Evolutionary conservation across 2,888 invertebrate species (phyloP).

Genomic region (Gortyna flavago): DNA sequence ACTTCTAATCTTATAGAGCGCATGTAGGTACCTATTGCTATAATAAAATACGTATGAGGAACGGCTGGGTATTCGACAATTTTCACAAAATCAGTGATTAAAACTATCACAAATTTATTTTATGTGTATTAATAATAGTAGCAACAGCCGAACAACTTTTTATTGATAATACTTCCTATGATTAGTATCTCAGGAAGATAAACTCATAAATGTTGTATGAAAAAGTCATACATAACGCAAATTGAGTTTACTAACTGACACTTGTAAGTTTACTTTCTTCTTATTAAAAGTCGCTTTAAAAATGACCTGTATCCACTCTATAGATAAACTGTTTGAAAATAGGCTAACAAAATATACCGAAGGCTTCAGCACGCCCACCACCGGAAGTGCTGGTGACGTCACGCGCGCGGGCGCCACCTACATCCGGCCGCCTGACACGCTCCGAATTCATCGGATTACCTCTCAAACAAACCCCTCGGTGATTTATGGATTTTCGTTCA

Average conservation of each 20-base stretch:
- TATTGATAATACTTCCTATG: neutral
- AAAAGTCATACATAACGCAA: neutral
- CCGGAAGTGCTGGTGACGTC: constrained; percentile 75
- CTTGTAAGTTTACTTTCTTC: neutral
- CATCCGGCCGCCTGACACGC: constrained; percentile 74
- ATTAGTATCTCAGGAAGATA: too few species aligned
- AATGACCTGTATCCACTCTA: constrained; percentile 4
- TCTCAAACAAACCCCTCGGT: constrained; percentile 65
- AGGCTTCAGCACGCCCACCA: constrained; percentile 67
- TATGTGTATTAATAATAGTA: neutral
- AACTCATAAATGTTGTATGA: neutral
- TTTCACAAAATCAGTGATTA: constrained; percentile 7
- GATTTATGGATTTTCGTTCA: constrained; percentile 64
- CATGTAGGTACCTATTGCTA: neutral
- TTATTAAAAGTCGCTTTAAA: constrained; percentile 19
- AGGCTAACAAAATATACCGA: constrained; percentile 65
- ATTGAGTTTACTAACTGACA: neutral
- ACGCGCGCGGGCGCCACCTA: constrained; percentile 72
- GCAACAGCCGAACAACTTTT: neutral
- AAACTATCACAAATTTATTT: constrained; percentile 9
- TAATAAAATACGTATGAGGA: constrained; percentile 21
- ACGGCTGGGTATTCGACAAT: constrained; percentile 8
- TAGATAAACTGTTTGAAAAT: constrained; percentile 60
- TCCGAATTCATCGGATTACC: constrained; percentile 67
- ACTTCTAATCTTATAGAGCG: too few species aligned